Percentiles rank a stretch among this genome's conserved stretches.
These are phyloP conservation scores for Mustela erminea DNA, from an alignment of 2,797 vertebrate genomes.

Conservation along the genomic window DNA sequence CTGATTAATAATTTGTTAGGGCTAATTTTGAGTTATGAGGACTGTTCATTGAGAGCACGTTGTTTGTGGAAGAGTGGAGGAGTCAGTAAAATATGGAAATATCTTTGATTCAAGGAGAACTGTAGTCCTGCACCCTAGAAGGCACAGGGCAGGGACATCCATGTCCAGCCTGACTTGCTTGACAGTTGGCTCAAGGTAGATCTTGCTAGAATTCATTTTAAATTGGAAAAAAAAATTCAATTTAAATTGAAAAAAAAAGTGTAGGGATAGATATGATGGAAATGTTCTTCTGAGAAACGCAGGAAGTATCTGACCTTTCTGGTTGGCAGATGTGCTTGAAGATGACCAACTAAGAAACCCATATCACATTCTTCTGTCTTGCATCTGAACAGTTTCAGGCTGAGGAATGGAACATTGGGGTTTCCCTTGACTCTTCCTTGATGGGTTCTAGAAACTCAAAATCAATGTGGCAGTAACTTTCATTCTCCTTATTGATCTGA, in stretches of 20 bases:
- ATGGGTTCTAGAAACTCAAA: neutral
- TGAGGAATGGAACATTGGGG: neutral
- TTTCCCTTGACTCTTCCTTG: neutral
- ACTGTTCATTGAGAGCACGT: neutral
- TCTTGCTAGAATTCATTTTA: slow-evolving; percentile 16
- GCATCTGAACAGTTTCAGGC: neutral
- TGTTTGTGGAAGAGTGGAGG: slow-evolving; percentile 32
- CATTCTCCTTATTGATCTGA: neutral
- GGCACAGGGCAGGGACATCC: neutral
- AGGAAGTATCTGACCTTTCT: neutral
- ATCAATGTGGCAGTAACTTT: neutral
- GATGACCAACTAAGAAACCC: slow-evolving; percentile 35
- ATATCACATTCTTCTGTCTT: neutral
- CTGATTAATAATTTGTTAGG: neutral
- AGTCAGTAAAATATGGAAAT: neutral
- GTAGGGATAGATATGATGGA: neutral
- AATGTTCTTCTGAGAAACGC: neutral
- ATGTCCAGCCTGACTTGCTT: neutral
- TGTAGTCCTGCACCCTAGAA: neutral
- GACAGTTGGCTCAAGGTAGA: neutral
- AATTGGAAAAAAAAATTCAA: no score
- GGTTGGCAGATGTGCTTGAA: neutral
- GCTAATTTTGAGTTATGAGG: neutral
- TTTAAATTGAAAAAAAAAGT: no score
- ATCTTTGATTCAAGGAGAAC: neutral